Conservation (phyloP, 1,140 invertebrate species). For the Cotesia glomerata region DNA sequence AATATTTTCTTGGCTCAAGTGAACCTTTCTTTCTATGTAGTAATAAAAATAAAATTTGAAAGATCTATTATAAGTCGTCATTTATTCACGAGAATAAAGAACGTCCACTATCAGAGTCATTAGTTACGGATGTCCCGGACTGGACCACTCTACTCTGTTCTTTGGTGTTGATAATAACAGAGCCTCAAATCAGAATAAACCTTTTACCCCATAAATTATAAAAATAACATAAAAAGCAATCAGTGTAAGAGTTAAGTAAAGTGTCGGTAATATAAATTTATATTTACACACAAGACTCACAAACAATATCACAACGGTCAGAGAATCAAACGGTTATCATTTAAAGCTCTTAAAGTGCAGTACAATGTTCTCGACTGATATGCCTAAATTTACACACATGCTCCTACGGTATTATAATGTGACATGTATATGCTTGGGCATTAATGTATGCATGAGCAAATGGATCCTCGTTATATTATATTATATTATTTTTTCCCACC, state of each 20-base stretch:
- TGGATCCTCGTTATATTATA: not conserved
- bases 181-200: slow-evolving; percentile 38
- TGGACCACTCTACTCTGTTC: slow-evolving; percentile 48
- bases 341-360: slow-evolving; percentile 52
- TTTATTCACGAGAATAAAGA: slow-evolving; percentile 5
- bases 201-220: slow-evolving; percentile 22
- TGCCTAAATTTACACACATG: slow-evolving; percentile 9
- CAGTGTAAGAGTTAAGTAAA: not conserved
- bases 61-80: slow-evolving; percentile 35
- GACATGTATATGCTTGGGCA: too few relatives aligned
- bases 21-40: too few relatives aligned
- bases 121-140: slow-evolving; percentile 60
- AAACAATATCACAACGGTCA: slow-evolving; percentile 61
- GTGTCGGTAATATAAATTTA: slow-evolving; percentile 15
- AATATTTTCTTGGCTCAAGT: too few relatives aligned
- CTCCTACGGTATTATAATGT: too few relatives aligned
- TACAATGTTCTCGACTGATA: slow-evolving; percentile 47
- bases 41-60: slow-evolving; percentile 9
- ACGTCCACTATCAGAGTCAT: slow-evolving; percentile 56
- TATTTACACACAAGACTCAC: slow-evolving; percentile 36
- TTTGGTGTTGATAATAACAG: slow-evolving; percentile 47
- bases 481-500: slow-evolving; percentile 5
- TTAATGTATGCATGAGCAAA: not conserved
- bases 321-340: slow-evolving; percentile 45
- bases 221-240: not conserved